Evolutionary conservation across 2,888 invertebrate species (phyloP).

Genomic region (Bruchidius siliquastri): DNA sequence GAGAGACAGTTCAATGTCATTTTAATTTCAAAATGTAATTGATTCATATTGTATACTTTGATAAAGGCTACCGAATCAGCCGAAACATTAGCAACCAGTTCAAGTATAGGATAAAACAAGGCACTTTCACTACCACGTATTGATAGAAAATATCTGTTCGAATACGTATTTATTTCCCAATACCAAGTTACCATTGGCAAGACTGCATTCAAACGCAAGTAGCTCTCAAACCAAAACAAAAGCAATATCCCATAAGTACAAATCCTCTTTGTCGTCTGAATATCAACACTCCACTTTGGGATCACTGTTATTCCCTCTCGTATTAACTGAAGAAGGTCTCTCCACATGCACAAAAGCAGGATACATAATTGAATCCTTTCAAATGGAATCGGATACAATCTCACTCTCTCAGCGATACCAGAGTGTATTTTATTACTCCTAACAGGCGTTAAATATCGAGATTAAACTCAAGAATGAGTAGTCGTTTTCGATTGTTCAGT

Average conservation of each 20-base stretch:
- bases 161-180: too few species aligned
- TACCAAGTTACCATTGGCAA: too few species aligned
- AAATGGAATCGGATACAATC: slow-evolving; percentile 13
- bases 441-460: slow-evolving; percentile 30
- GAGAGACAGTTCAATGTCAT: too few species aligned
- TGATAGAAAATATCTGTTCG: too few species aligned
- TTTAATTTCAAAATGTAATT: too few species aligned
- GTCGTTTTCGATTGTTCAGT: slow-evolving; percentile 17
- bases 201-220: neutral
- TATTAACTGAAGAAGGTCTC: neutral
- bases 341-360: neutral
- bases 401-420: slow-evolving; percentile 11
- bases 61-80: too few species aligned
- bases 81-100: too few species aligned
- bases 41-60: too few species aligned
- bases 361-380: slow-evolving; percentile 18
- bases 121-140: too few species aligned
- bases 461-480: slow-evolving; percentile 28
- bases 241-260: neutral
- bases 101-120: too few species aligned
- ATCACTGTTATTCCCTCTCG: neutral
- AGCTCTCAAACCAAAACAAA: neutral
- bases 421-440: slow-evolving; percentile 28
- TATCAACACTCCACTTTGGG: neutral
- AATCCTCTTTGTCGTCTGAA: neutral